These are phyloP conservation scores for Lampris incognitus DNA, from an alignment of 2,113 vertebrate species.

Conservation along the genomic window DNA sequence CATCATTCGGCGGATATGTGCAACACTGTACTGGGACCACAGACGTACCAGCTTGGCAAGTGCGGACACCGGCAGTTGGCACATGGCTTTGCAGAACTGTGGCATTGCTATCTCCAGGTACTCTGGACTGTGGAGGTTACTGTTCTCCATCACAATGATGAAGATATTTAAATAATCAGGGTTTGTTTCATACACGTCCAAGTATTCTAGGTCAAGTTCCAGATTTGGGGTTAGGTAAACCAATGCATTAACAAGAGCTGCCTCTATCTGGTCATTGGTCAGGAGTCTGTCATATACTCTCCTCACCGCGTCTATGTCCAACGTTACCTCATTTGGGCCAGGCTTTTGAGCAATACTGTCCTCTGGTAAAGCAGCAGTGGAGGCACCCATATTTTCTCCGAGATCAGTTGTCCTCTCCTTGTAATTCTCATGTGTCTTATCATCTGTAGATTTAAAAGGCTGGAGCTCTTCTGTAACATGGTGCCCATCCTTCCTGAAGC, in stretches of 20 bases:
- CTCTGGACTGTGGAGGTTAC: slow-evolving; percentile 97
- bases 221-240: slow-evolving; percentile 96
- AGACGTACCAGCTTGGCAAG: slow-evolving; percentile 90
- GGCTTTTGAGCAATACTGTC: slow-evolving; percentile 82
- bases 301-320: slow-evolving; percentile 92
- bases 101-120: slow-evolving; percentile 96
- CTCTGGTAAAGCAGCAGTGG: slow-evolving; percentile 76
- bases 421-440: slow-evolving; percentile 88
- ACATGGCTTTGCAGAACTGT: slow-evolving; percentile 97
- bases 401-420: slow-evolving; percentile 77
- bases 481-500: slow-evolving; percentile 90
- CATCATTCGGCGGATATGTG: slow-evolving; percentile 92
- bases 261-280: slow-evolving; percentile 91
- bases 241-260: slow-evolving; percentile 95
- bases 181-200: slow-evolving; percentile 93
- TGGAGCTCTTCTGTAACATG: slow-evolving; percentile 86
- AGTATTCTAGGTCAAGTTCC: slow-evolving; percentile 97
- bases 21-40: slow-evolving; percentile 90
- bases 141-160: slow-evolving; percentile 96
- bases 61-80: slow-evolving; percentile 92
- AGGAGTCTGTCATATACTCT: slow-evolving; percentile 92
- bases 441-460: slow-evolving; percentile 81
- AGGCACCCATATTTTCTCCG: slow-evolving; percentile 79
- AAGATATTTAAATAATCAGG: slow-evolving; percentile 98
- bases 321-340: slow-evolving; percentile 87